Percentiles rank a stretch among this genome's conserved stretches.
Evolutionary conservation across 2,888 invertebrate genomes (phyloP).

Genomic region (Mellilla xanthometata): DNA sequence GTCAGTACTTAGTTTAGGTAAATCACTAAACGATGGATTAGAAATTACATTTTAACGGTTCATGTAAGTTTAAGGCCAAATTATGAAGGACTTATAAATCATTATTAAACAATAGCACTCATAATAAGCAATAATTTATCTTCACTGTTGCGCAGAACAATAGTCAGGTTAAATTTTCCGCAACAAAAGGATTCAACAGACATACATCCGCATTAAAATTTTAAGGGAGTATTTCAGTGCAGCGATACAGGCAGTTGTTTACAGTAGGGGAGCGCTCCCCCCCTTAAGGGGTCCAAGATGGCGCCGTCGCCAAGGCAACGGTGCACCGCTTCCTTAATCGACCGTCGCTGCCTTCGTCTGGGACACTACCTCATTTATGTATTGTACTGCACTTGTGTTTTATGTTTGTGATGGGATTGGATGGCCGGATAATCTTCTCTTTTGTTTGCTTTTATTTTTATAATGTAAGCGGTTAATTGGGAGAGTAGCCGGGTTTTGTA

Average conservation of each 20-base stretch:
- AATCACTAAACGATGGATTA: too few species aligned
- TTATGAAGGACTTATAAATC: too few species aligned
- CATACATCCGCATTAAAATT: neutral
- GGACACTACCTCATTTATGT: conserved; percentile 67
- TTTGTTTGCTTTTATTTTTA: conserved; percentile 1
- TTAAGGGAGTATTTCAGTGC: conserved; percentile 74
- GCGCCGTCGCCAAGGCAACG: conserved; percentile 79
- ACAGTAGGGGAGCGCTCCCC: conserved; percentile 57
- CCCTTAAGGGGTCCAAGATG: conserved; percentile 65
- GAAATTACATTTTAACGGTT: too few species aligned
- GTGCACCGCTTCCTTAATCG: conserved; percentile 82
- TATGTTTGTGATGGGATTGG: conserved; percentile 37
- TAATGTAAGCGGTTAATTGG: neutral
- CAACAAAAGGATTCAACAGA: neutral
- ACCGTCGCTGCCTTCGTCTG: conserved; percentile 71
- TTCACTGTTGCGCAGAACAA: too few species aligned
- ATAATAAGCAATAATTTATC: too few species aligned
- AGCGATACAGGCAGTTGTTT: conserved; percentile 78
- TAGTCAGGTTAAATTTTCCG: too few species aligned
- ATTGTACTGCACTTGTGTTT: conserved; percentile 76
- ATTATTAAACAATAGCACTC: too few species aligned
- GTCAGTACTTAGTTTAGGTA: too few species aligned
- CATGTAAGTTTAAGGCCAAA: too few species aligned
- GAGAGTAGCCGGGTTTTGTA: too few species aligned
- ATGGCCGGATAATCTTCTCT: neutral